Evolutionary conservation across 1,140 invertebrate species (phyloP).

Genomic region (Panulirus ornatus): DNA sequence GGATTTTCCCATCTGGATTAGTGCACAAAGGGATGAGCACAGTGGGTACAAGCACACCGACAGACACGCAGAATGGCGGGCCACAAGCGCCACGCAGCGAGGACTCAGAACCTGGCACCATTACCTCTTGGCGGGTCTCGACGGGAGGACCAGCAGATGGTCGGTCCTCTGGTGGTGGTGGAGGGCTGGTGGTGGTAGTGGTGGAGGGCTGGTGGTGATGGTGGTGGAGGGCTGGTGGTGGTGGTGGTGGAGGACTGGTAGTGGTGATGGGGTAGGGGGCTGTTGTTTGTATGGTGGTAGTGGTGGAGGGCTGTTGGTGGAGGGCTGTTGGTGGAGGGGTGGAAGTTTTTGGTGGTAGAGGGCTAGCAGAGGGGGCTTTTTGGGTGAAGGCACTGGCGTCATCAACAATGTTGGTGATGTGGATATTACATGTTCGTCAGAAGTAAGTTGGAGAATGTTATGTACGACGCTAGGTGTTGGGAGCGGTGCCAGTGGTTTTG

Average conservation of each 20-base stretch:
- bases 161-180: not conserved
- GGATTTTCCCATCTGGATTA: conserved; percentile 49
- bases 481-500: too few relatives aligned
- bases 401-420: too few relatives aligned
- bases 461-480: too few relatives aligned
- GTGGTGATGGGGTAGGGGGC: not conserved
- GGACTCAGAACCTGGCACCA: not conserved
- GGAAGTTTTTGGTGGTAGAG: not conserved
- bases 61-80: not conserved
- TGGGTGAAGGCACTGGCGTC: too few relatives aligned
- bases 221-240: not conserved
- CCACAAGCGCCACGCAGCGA: conserved; percentile 32
- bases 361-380: not conserved
- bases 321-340: not conserved
- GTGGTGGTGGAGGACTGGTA: not conserved
- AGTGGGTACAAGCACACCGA: conserved; percentile 31
- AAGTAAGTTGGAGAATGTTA: too few relatives aligned
- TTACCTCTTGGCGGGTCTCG: too few relatives aligned
- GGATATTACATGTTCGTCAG: too few relatives aligned
- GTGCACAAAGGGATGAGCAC: conserved; percentile 56
- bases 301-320: not conserved
- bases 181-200: not conserved
- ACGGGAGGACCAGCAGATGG: too few relatives aligned
- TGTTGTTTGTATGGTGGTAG: not conserved
- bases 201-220: not conserved